Conservation (phyloP, 1,140 invertebrate genomes). For the Zaprionus ornatus region DNA sequence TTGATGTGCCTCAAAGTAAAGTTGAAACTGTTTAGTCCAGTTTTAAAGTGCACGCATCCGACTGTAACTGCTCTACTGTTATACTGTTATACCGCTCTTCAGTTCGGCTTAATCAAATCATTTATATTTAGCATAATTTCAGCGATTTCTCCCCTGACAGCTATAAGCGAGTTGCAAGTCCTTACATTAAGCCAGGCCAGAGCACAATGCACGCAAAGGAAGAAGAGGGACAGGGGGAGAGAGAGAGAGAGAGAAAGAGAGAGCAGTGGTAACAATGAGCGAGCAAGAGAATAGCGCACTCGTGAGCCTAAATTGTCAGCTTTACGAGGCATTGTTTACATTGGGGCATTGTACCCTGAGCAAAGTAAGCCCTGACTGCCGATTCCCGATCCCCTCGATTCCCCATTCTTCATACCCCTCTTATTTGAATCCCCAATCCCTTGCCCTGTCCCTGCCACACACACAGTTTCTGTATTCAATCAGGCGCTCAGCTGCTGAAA, state of each 20-base stretch:
- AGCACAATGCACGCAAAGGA: background rate
- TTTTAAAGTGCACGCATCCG: background rate
- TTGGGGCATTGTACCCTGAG: slow-evolving; percentile 9
- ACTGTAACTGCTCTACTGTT: background rate
- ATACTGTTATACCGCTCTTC: background rate
- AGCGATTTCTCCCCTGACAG: background rate
- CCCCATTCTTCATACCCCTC: background rate
- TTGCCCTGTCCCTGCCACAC: background rate
- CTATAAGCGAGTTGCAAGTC: background rate
- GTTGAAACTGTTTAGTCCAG: background rate
- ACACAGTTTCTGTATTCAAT: slow-evolving; percentile 19
- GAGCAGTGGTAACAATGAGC: background rate
- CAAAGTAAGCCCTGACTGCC: background rate
- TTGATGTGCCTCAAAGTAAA: background rate
- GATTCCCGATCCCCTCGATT: background rate
- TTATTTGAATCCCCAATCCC: background rate
- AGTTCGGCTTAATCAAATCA: background rate
- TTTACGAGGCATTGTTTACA: slow-evolving; percentile 18
- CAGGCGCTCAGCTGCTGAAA: slow-evolving; percentile 22
- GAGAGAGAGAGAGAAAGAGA: background rate
- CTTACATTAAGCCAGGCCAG: background rate
- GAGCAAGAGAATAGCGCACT: background rate
- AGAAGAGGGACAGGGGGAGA: background rate
- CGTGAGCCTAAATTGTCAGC: slow-evolving; percentile 3
- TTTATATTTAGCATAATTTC: background rate